These are phyloP conservation scores for Catostylus mosaicus DNA, from an alignment of 30 jellyfish, hydroid and myxozoan species.

Conservation along the genomic window DNA sequence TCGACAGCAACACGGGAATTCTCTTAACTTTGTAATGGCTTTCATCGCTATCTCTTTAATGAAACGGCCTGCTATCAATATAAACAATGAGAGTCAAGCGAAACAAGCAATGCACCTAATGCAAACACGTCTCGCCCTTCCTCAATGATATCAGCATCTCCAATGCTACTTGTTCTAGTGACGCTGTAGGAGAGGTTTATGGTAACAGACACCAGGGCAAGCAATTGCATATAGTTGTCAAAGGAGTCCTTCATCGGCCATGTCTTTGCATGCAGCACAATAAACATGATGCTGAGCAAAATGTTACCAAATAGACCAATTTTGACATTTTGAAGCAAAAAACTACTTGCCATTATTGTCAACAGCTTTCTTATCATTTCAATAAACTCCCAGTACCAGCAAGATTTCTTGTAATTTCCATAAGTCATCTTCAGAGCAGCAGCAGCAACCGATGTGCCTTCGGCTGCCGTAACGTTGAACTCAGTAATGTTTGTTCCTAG, in stretches of 20 bases:
- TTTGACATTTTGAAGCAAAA: neutral
- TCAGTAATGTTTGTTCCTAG: neutral
- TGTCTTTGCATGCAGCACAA: slow-evolving; percentile 25
- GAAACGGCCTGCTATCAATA: slow-evolving; percentile 21
- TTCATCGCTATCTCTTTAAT: neutral
- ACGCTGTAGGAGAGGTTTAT: slow-evolving; percentile 22
- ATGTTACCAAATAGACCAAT: slow-evolving; percentile 21
- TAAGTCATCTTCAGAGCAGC: slow-evolving; percentile 15
- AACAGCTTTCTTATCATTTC: slow-evolving; percentile 46
- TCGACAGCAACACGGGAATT: neutral
- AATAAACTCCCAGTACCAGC: slow-evolving; percentile 47
- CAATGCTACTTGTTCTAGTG: neutral
- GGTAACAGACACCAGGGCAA: slow-evolving; percentile 8
- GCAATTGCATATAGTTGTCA: slow-evolving; percentile 38
- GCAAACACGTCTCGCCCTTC: slow-evolving; percentile 5
- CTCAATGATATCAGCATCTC: slow-evolving; percentile 24
- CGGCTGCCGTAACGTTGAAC: neutral
- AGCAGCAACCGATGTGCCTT: too few relatives aligned
- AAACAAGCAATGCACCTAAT: slow-evolving; percentile 6
- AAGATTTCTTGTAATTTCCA: slow-evolving; percentile 20
- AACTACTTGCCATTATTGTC: neutral
- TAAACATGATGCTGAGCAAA: slow-evolving; percentile 1
- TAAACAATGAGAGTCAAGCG: slow-evolving; percentile 5
- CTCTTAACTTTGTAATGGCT: neutral
- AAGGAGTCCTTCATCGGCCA: slow-evolving; percentile 36